Conservation (phyloP, 2,797 vertebrate genomes). For the Sebastiscus albofasciatus region DNA sequence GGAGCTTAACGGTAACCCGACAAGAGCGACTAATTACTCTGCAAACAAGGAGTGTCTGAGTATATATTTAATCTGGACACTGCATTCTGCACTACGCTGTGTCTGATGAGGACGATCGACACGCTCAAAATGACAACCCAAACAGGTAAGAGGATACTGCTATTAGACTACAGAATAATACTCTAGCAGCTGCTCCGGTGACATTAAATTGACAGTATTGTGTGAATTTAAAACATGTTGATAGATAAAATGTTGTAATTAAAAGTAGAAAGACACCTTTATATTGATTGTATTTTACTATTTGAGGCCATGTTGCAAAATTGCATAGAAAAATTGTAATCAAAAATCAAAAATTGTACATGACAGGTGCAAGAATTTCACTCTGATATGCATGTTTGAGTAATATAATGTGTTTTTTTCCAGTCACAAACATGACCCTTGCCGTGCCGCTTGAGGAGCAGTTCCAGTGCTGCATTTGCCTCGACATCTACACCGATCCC, state of each 20-base stretch:
- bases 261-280: not conserved
- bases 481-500: slow-evolving; percentile 57
- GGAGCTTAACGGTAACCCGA: not conserved
- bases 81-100: not conserved
- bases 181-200: not conserved
- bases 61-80: not conserved
- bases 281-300: not conserved
- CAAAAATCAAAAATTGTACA: not conserved
- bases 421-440: slow-evolving; percentile 8
- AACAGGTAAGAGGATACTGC: not conserved
- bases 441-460: slow-evolving; percentile 4
- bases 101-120: not conserved
- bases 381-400: not conserved
- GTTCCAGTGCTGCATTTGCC: slow-evolving; percentile 72
- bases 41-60: not conserved
- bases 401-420: not conserved
- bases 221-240: not conserved
- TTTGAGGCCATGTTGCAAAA: not conserved
- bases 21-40: not conserved
- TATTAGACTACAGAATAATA: not conserved
- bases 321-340: no score
- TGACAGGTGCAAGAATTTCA: not conserved
- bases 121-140: not conserved
- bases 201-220: not conserved
- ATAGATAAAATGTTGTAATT: not conserved